Evolutionary conservation across 2,797 vertebrate species (phyloP).

Genomic region (Syngnathus acus): DNA sequence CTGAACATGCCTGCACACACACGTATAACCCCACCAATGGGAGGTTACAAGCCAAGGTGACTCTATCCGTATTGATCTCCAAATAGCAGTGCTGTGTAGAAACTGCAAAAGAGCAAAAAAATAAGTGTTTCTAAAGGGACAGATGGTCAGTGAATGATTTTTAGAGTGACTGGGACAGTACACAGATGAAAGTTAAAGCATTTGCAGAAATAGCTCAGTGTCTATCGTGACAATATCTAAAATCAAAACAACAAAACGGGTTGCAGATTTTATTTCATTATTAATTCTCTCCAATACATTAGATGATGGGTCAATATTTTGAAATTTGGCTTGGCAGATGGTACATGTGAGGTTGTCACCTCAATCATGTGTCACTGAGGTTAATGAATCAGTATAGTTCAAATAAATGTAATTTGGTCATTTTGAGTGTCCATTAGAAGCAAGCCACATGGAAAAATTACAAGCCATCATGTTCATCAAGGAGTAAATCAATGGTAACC

Average conservation of each 20-base stretch:
- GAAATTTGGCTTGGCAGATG: neutral
- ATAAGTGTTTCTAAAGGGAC: conserved; percentile 42
- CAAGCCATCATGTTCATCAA: conserved; percentile 66
- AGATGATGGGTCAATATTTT: neutral
- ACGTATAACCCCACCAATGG: conserved; percentile 59
- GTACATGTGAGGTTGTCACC: conserved; percentile 19
- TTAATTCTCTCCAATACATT: neutral
- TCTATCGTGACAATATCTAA: neutral
- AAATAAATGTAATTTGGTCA: conserved; percentile 55
- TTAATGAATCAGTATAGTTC: conserved; percentile 51
- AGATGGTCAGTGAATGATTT: conserved; percentile 17
- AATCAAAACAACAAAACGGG: neutral
- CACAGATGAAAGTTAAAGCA: neutral
- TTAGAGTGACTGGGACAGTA: neutral
- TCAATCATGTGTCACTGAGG: conserved; percentile 44
- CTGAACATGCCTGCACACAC: conserved; percentile 44
- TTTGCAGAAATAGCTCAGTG: too few relatives aligned
- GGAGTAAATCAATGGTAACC: conserved; percentile 72
- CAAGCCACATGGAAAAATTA: conserved; percentile 43
- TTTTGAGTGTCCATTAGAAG: conserved; percentile 54
- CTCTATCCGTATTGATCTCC: conserved; percentile 75
- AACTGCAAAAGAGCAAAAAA: conserved; percentile 19
- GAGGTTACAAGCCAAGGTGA: conserved; percentile 78
- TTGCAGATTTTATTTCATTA: neutral
- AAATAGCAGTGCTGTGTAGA: conserved; percentile 50